A percentile compares a stretch with the other conserved stretches of the same genome.
Evolutionary conservation across 2,113 vertebrate genomes (phyloP).

Genomic region (Microtus pennsylvanicus): DNA sequence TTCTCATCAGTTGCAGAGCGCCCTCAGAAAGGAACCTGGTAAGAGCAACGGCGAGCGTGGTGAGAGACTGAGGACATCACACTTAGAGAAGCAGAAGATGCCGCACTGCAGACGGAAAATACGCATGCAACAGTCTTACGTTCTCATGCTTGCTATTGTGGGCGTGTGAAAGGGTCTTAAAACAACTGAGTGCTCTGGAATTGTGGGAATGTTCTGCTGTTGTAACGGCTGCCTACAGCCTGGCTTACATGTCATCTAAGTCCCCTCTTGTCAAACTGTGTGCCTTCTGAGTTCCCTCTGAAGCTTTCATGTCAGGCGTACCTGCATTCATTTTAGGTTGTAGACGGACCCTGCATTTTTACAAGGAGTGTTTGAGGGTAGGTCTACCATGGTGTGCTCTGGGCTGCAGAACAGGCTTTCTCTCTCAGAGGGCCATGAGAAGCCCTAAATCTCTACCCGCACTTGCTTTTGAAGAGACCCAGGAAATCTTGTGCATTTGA

Average conservation of each 20-base stretch:
- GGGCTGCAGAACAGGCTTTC: background rate
- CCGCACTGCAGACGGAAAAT: background rate
- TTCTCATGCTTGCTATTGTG: background rate
- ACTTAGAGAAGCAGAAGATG: background rate
- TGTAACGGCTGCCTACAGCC: background rate
- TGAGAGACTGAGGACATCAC: background rate
- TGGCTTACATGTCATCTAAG: background rate
- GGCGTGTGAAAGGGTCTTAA: background rate
- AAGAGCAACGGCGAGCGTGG: background rate
- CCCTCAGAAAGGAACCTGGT: background rate
- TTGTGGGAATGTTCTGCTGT: background rate
- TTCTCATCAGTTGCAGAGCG: background rate
- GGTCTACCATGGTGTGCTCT: background rate
- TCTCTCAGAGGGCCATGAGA: slow-evolving; percentile 39
- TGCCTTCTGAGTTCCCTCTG: background rate
- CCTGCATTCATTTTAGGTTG: slow-evolving; percentile 37
- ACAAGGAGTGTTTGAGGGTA: background rate
- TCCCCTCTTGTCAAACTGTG: background rate
- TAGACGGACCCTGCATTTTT: background rate
- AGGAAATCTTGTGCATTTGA: slow-evolving; percentile 47
- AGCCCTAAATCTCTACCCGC: slow-evolving; percentile 1
- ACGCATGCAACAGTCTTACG: background rate
- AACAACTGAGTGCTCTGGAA: background rate
- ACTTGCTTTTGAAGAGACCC: background rate
- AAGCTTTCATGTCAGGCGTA: background rate